Conservation (phyloP, 1,140 invertebrate genomes). For the Danaus melanippus region DNA sequence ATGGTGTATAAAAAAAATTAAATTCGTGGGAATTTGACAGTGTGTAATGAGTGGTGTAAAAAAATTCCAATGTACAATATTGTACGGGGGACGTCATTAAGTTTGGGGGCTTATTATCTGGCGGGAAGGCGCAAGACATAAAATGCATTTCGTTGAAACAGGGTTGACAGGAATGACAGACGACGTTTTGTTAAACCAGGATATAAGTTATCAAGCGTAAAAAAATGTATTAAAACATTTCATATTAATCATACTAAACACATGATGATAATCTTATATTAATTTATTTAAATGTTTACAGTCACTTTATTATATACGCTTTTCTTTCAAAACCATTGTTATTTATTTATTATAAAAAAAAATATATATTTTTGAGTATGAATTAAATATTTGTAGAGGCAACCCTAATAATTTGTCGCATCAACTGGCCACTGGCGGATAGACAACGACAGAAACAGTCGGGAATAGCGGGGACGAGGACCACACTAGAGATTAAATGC, state of each 20-base stretch:
- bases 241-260: too few species aligned
- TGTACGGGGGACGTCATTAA: slow-evolving; percentile 62
- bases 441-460: slow-evolving; percentile 49
- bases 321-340: too few species aligned
- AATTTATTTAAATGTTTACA: too few species aligned
- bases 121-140: slow-evolving; percentile 60
- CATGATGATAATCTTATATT: too few species aligned
- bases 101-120: slow-evolving; percentile 64
- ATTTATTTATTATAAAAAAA: too few species aligned
- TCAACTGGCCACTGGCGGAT: slow-evolving; percentile 57
- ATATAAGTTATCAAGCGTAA: too few species aligned
- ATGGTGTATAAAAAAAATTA: slow-evolving; percentile 45
- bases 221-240: too few species aligned
- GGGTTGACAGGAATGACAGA: slow-evolving; percentile 33
- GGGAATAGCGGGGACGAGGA: slow-evolving; percentile 38
- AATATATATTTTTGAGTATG: too few species aligned
- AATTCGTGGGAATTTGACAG: slow-evolving; percentile 62
- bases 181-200: too few species aligned
- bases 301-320: too few species aligned
- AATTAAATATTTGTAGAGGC: neutral
- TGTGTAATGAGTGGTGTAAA: slow-evolving; percentile 59
- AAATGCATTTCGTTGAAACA: slow-evolving; percentile 52
- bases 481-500: slow-evolving; percentile 21
- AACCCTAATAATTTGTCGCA: slow-evolving; percentile 61
- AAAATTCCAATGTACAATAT: slow-evolving; percentile 53